Evolutionary conservation across 2,888 invertebrate species (phyloP).

Genomic region (Cloeon dipterum): DNA sequence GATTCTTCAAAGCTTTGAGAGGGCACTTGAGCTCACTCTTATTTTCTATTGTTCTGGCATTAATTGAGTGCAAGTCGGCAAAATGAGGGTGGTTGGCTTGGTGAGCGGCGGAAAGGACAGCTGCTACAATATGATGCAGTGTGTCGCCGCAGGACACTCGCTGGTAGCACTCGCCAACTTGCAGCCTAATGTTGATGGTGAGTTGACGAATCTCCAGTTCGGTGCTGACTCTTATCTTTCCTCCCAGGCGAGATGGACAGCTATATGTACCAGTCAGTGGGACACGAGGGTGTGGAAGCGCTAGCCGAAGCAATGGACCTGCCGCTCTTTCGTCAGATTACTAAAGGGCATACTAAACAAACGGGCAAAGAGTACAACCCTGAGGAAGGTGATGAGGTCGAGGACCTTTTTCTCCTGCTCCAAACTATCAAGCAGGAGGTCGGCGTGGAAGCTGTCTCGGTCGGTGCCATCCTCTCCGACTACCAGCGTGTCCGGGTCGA

Average conservation of each 20-base stretch:
- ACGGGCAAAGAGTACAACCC: conserved; percentile 56
- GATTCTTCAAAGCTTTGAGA: too few relatives aligned
- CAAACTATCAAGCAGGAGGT: conserved; percentile 48
- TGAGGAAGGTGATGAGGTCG: conserved; percentile 82
- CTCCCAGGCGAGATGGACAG: conserved; percentile 76
- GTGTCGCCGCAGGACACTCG: conserved; percentile 81
- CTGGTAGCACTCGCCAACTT: conserved; percentile 93
- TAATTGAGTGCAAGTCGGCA: too few relatives aligned
- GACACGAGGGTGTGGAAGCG: conserved; percentile 77
- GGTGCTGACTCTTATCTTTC: too few relatives aligned
- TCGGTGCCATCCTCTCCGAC: conserved; percentile 93
- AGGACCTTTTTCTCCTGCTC: conserved; percentile 77
- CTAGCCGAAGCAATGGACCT: conserved; percentile 87
- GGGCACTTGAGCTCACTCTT: too few relatives aligned
- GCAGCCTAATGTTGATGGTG: conserved; percentile 62
- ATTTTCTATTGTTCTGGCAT: too few relatives aligned
- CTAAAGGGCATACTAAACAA: conserved; percentile 62
- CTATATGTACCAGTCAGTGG: conserved; percentile 99
- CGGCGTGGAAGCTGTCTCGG: conserved; percentile 76
- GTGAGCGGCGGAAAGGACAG: conserved; percentile 99
- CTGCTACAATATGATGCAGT: conserved; percentile 97
- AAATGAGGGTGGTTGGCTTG: conserved; percentile 73
- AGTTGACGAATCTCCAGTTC: too few relatives aligned
- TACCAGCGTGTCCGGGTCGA: conserved; percentile 95
- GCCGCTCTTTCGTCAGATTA: conserved; percentile 67